phyloP scores from a whole-genome alignment of 2,113 vertebrate genomes.

The Pan troglodytes region NHGRI_mPanTro3-v2.1_pri NC_072402.2:72190501-72191000 shows the following conservation, averaged over 20 bases:
- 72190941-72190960: neutral
- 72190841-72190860: neutral
- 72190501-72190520: neutral
- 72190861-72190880: neutral
- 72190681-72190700: neutral
- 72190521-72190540: slow-evolving; percentile 11
- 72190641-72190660: neutral
- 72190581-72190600: neutral
- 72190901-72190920: neutral
- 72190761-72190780: neutral
- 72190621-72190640: neutral
- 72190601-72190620: neutral
- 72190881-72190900: neutral
- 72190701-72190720: neutral
- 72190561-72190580: neutral
- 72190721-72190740: neutral
- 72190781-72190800: neutral
- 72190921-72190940: neutral
- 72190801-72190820: neutral
- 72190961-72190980: neutral
- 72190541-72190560: neutral
- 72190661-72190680: neutral
- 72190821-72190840: neutral
- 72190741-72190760: neutral
- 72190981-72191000: neutral